phyloP scores from a whole-genome alignment of 2,113 vertebrate species.

The Apodemus speciosus region DNA sequence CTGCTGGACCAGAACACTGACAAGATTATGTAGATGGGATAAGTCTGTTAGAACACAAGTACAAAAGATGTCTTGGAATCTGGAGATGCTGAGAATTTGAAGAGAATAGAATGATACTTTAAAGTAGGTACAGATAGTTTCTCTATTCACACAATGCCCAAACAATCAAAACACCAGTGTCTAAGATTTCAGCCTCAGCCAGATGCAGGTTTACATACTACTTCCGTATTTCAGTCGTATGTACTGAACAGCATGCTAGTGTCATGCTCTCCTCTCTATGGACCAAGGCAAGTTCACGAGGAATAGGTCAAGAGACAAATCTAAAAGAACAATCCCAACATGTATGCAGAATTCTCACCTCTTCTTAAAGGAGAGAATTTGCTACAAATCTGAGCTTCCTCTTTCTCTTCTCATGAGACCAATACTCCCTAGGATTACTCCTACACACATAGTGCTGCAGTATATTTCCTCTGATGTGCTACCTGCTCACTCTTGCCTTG shows the following conservation, averaged over 20 bases:
- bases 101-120: not conserved
- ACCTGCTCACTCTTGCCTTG: not conserved
- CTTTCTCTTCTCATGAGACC: not conserved
- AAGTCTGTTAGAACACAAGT: not conserved
- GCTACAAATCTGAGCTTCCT: not conserved
- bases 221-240: not conserved
- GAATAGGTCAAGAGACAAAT: not conserved
- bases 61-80: not conserved
- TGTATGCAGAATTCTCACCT: not conserved
- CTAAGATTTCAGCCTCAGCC: not conserved
- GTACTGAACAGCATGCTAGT: not conserved
- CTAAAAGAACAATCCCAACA: not conserved
- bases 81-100: conserved; percentile 1
- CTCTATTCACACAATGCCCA: not conserved
- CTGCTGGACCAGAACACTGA: not conserved
- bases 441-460: not conserved
- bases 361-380: not conserved
- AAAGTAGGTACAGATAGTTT: not conserved
- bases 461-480: not conserved
- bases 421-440: not conserved
- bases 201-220: not conserved
- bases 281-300: not conserved
- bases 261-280: not conserved
- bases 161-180: not conserved
- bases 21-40: not conserved